These are phyloP conservation scores for Palaemon carinicauda DNA, from an alignment of 1,140 invertebrate genomes.

Conservation along the genomic window DNA sequence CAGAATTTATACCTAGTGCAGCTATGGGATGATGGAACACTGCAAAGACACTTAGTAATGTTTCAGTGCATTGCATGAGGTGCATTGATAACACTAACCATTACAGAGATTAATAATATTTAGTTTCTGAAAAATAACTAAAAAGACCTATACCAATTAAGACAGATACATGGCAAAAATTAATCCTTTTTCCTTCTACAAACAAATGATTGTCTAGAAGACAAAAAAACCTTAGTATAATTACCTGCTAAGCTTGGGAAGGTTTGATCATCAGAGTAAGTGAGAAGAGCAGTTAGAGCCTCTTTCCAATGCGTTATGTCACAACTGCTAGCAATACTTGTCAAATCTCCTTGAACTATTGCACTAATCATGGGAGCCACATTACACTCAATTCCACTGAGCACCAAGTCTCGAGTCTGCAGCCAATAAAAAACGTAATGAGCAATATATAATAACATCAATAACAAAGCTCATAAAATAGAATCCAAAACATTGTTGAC, in stretches of 20 bases:
- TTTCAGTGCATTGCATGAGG: too few relatives aligned
- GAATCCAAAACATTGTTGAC: neutral
- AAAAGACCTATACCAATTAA: too few relatives aligned
- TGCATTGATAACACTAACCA: too few relatives aligned
- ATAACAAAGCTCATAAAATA: neutral
- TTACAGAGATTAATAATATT: too few relatives aligned
- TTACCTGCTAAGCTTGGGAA: slow-evolving; percentile 75
- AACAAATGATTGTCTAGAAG: too few relatives aligned
- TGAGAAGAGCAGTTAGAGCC: slow-evolving; percentile 82
- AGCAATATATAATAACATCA: neutral
- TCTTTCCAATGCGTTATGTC: slow-evolving; percentile 86
- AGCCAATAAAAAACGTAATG: neutral
- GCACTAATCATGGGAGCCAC: slow-evolving; percentile 73
- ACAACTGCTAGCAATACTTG: slow-evolving; percentile 77
- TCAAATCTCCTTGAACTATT: slow-evolving; percentile 84
- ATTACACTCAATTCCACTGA: slow-evolving; percentile 17
- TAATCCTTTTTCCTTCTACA: too few relatives aligned
- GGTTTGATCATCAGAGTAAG: slow-evolving; percentile 76
- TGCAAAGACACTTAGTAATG: too few relatives aligned
- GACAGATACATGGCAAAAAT: too few relatives aligned
- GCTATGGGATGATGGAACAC: too few relatives aligned
- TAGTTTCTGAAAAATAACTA: too few relatives aligned
- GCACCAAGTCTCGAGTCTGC: slow-evolving; percentile 51
- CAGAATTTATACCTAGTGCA: too few relatives aligned
- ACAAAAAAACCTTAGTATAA: too few relatives aligned